phyloP scores from a whole-genome alignment of 1,140 invertebrate genomes.

The Heliconius congener region DNA sequence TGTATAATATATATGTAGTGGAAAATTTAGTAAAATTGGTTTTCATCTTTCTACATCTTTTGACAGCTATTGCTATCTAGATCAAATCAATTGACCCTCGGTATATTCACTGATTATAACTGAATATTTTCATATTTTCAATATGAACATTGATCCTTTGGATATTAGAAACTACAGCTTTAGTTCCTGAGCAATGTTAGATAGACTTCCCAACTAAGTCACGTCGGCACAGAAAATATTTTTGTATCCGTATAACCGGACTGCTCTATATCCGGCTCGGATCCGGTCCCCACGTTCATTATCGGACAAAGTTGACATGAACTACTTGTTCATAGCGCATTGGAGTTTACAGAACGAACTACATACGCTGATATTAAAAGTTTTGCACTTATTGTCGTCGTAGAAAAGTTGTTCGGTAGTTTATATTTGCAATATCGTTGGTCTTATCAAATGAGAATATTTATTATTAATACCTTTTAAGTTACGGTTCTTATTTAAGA shows the following conservation, averaged over 20 bases:
- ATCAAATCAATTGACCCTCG: no score
- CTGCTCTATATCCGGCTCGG: conserved; percentile 22
- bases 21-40: background rate
- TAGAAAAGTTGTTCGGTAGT: conserved; percentile 19
- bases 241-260: conserved; percentile 29
- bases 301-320: conserved; percentile 36
- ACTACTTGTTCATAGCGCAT: conserved; percentile 29
- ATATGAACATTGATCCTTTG: background rate
- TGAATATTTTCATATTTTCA: background rate
- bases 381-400: conserved; percentile 27
- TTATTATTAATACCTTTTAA: no score
- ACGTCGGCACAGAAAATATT: conserved; percentile 31
- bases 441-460: conserved; percentile 15
- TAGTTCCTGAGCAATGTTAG: background rate
- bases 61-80: background rate
- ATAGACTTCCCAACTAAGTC: background rate
- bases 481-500: no score
- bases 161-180: background rate
- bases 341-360: conserved; percentile 23
- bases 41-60: background rate
- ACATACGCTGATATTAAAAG: conserved; percentile 35
- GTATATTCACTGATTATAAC: background rate
- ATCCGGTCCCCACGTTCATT: conserved; percentile 32
- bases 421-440: conserved; percentile 10
- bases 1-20: background rate